phyloP scores from a whole-genome alignment of 1,140 invertebrate species.

The Hydropsyche tenuis region DNA sequence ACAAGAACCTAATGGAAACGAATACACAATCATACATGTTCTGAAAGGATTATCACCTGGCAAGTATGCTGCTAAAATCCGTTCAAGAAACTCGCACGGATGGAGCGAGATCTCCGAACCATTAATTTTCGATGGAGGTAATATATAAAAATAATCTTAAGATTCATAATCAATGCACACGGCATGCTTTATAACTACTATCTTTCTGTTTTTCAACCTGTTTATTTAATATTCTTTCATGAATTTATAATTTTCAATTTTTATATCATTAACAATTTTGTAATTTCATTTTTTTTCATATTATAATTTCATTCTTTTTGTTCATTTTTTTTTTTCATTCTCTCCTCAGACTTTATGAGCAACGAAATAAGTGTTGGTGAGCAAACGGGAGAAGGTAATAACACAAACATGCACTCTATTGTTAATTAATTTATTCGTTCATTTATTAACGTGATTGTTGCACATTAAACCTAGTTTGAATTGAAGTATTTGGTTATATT shows the following conservation, averaged over 20 bases:
- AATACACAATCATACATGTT: slow-evolving; percentile 41
- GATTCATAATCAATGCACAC: too few species aligned
- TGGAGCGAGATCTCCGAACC: slow-evolving; percentile 42
- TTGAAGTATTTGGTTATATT: slow-evolving; percentile 8
- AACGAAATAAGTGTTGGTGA: slow-evolving; percentile 42
- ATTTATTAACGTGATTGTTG: neutral
- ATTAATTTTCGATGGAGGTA: slow-evolving; percentile 47
- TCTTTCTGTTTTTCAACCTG: too few species aligned
- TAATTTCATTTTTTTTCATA: slow-evolving; percentile 28
- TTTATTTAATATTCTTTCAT: too few species aligned
- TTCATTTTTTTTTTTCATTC: slow-evolving; percentile 39
- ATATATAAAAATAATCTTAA: neutral
- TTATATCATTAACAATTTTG: neutral
- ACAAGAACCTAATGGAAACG: slow-evolving; percentile 26
- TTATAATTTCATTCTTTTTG: slow-evolving; percentile 36
- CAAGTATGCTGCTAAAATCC: slow-evolving; percentile 42
- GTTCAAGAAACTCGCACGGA: slow-evolving; percentile 40
- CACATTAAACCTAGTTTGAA: too few species aligned
- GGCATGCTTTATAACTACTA: too few species aligned
- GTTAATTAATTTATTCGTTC: slow-evolving; percentile 29
- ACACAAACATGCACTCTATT: slow-evolving; percentile 15
- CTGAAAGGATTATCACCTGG: slow-evolving; percentile 40
- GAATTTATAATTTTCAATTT: too few species aligned
- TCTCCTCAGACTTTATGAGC: slow-evolving; percentile 46
- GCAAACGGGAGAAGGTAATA: slow-evolving; percentile 45